Base-by-base conservation (phyloP, 2,797 vertebrate genomes). In the Sebastes kiyomatsui region DNA sequence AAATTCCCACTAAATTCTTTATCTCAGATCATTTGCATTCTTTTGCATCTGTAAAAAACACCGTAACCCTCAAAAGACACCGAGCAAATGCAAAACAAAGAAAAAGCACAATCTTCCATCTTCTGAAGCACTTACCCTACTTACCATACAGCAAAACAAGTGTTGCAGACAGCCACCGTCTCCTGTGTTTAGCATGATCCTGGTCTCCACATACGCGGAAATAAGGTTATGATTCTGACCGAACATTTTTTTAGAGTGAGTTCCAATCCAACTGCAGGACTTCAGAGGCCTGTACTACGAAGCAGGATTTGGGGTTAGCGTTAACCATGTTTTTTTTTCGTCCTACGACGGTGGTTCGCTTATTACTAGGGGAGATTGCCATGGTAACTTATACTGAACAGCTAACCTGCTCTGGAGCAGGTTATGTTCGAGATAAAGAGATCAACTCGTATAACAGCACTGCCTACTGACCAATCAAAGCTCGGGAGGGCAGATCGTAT, bases 31-130 rank as follows among this genome's bases (percentile, higher is more conserved):
- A 82, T 90, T 87, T 64, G 22, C 79, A 85, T 90, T 65, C 11
- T 28, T 84, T 88, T 72, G 72, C 65, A 82, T 84, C 62, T 79
- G 52, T 84, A 35, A 70, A 85, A 60, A 84, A 64, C 38, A 59
- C 22, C 28, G 55, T 67, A 88, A 86, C 79, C 77, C 84, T 89
- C 79, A 90, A 83, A 87, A 62, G 64, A 86, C 66, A 67, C 32
- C 6, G 67, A 80, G 52, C 3, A 38, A 78, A 86, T 82, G 65
- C 67, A 77, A 86, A 86, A 86, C 25, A 55, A 75, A 75, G 80
- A 77, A 84, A 42, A 80, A 46, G 5, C 6, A 14, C 58, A 69
- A 69, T 73, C 52, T 69, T 59, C 66, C 64, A 65, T 83, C 80
- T 84, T 79, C 62, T 76, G 49, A 69, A 69, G 49, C 32, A 61